Conservation (phyloP, 1,140 invertebrate species). For the Aphelenchoides avenae region DNA sequence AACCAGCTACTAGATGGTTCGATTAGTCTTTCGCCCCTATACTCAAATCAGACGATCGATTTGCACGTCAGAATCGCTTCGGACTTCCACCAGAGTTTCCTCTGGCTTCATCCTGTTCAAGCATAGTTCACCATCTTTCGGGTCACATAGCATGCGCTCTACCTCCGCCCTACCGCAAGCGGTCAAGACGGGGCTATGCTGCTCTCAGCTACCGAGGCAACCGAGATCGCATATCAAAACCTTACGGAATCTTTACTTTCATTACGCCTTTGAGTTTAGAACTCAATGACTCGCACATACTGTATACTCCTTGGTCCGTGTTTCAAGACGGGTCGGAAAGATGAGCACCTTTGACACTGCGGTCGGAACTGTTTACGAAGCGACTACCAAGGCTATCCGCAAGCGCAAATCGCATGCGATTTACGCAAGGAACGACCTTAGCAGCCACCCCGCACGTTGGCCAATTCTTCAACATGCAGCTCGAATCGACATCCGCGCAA, state of each 20-base stretch:
- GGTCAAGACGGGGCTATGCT: slow-evolving; percentile 47
- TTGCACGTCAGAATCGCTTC: slow-evolving; percentile 84
- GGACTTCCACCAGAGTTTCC: slow-evolving; percentile 81
- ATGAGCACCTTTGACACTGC: slow-evolving; percentile 60
- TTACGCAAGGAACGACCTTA: no score
- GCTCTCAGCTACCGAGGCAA: slow-evolving; percentile 22
- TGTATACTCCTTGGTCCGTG: slow-evolving; percentile 86
- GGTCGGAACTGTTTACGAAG: slow-evolving; percentile 9
- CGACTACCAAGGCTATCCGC: slow-evolving; percentile 11
- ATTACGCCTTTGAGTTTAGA: slow-evolving; percentile 68
- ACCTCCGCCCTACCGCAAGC: slow-evolving; percentile 65
- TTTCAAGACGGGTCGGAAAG: slow-evolving; percentile 79
- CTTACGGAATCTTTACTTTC: slow-evolving; percentile 65
- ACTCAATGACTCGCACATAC: slow-evolving; percentile 73
- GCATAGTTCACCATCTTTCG: slow-evolving; percentile 86
- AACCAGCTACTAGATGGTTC: slow-evolving; percentile 86
- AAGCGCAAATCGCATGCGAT: slow-evolving; percentile 35
- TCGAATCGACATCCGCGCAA: slow-evolving; percentile 14
- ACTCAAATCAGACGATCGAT: slow-evolving; percentile 82
- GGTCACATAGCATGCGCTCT: slow-evolving; percentile 74
- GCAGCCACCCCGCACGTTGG: no score
- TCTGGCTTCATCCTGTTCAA: slow-evolving; percentile 78
- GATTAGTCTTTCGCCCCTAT: slow-evolving; percentile 89
- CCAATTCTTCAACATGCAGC: no score
- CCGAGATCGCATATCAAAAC: slow-evolving; percentile 44